Base-by-base conservation (phyloP, 2,888 invertebrate species). In the Scrobipalpa costella region DNA sequence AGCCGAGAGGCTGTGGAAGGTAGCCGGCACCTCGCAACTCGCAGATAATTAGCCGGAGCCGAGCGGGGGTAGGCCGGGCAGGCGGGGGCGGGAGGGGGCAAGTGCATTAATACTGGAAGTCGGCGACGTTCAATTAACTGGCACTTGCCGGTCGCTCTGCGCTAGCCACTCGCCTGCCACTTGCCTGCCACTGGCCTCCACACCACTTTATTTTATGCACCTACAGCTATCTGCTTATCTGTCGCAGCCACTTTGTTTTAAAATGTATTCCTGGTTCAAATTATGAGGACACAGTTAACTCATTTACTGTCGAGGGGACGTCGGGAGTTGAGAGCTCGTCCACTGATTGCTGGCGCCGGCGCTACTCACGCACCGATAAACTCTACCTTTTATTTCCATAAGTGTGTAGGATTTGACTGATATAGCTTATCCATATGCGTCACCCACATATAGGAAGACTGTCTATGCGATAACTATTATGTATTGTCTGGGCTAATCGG, bases 101-200 rank as follows among this genome's bases (percentile, higher is more conserved):
- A 57, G 0, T 57, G 57, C 57, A 57, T 57, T 57, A 57, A 57
- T 36, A 36, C 57, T 57, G 57, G 36, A 57, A 57, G 21, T 36
- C 34, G 34, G 38, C 38, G 34, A 34, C 57, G 38, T 6, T 34
- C 57, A 57, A 57, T 57, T 57, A 57, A 57, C 34, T 34, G 34
- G 34, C 57, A 57, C 34, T 57, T 57, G 57, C 57, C 34, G 15
- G 34, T 15, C 57, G n/a, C 57, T 33, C n/a, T 13, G 34, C 57
- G n/a, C 57, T 33, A n/a, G 27, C 52, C 27, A 8, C 33, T 33
- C 27, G 33, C 33, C 55, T n/a, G 9, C 13, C 27, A 55, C 34
- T 57, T 13, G 15, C 6, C 19, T 13, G 11, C n/a, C n/a, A n/a
- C n/a, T n/a, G n/a, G n/a, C n/a, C n/a, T n/a, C n/a, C n/a, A n/a